Evolutionary conservation across 2,113 vertebrate genomes (phyloP), one percentile per base, ranked within the genome.

Genomic region (Gallinago undulata): DNA sequence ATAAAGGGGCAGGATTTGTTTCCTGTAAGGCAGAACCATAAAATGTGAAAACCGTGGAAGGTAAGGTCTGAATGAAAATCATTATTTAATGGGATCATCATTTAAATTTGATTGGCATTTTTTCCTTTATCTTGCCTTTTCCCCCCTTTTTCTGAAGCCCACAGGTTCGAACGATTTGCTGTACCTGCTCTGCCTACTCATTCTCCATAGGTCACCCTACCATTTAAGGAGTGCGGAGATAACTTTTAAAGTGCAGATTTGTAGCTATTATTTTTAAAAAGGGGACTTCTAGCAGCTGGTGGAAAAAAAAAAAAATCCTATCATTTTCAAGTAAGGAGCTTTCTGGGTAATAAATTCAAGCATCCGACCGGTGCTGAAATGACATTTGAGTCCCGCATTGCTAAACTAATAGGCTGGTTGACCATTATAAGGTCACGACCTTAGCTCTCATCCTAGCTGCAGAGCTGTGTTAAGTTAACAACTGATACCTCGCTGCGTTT

Each of bases 41-140:
- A 93, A 95, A 95, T 57, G 85, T 37, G 90, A 81, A 51, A 93
- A 51, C 95, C 33, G 45, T 28, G 53, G 74, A 93, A 82, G 80
- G 76, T 78, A 59, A 92, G 62, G 85, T 89, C 78, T 48, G 87
- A 97, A 96, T 90, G 96, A 94, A 97, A 98, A 97, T 95, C 93
- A 97, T 97, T 91, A 92, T 97, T 98, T 98, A 98, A 98, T 98
- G 91, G 98, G 96, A 93, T 97, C 96, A 92, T 98, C 93, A 96
- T 97, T 97, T 95, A 90, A 31, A 72, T 97, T 96, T 97, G 97
- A 98, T 97, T 97, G 97, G 62, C 90, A 87, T 75, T 78, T 93
- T 93, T 90, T 75, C 91, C 90, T 93, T 96, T 69, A 90, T 90
- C 75, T 81, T 79, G 73, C 84, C 81, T 94, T 79, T 79, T 15